Percentiles rank a stretch among this genome's conserved stretches.
Evolutionary conservation across 2,888 invertebrate species (phyloP).

Genomic region (Gibbula magus): DNA sequence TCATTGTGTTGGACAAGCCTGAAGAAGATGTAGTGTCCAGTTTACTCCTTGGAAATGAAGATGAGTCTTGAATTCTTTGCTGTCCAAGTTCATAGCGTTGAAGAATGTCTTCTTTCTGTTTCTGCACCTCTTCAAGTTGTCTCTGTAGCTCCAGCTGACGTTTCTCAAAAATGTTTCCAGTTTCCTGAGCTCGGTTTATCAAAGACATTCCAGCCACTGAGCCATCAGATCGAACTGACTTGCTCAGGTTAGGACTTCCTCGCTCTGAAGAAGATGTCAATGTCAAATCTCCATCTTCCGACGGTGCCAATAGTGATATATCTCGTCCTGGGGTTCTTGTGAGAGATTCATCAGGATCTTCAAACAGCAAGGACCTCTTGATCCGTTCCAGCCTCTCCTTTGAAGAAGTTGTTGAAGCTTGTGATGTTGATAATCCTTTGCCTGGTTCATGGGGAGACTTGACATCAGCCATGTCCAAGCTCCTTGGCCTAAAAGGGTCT

Average conservation of each 20-base stretch:
- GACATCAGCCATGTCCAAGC: not conserved
- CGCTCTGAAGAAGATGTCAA: conserved; percentile 38
- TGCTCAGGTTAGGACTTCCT: conserved; percentile 54
- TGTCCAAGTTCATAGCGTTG: conserved; percentile 52
- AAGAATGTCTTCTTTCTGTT: conserved; percentile 62
- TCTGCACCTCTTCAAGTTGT: conserved; percentile 62
- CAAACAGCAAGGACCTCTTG: conserved; percentile 61
- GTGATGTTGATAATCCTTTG: not conserved
- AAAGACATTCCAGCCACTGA: conserved; percentile 45
- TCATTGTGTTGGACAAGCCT: not conserved
- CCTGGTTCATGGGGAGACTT: not conserved
- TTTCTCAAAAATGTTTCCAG: conserved; percentile 44
- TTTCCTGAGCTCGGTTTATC: conserved; percentile 46
- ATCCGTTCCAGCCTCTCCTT: conserved; percentile 50
- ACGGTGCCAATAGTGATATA: conserved; percentile 14
- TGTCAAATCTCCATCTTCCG: conserved; percentile 18
- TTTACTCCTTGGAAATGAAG: conserved; percentile 29
- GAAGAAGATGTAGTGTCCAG: conserved; percentile 21
- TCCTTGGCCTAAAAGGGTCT: not conserved
- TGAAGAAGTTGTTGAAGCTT: not conserved
- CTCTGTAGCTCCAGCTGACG: conserved; percentile 53
- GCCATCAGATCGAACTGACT: conserved; percentile 32
- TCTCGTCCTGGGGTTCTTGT: conserved; percentile 35
- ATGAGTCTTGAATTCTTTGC: conserved; percentile 36
- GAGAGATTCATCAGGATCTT: conserved; percentile 53